These are phyloP conservation scores for Capitulum mitella DNA, from an alignment of 2,888 invertebrate genomes.

Conservation along the genomic window DNA sequence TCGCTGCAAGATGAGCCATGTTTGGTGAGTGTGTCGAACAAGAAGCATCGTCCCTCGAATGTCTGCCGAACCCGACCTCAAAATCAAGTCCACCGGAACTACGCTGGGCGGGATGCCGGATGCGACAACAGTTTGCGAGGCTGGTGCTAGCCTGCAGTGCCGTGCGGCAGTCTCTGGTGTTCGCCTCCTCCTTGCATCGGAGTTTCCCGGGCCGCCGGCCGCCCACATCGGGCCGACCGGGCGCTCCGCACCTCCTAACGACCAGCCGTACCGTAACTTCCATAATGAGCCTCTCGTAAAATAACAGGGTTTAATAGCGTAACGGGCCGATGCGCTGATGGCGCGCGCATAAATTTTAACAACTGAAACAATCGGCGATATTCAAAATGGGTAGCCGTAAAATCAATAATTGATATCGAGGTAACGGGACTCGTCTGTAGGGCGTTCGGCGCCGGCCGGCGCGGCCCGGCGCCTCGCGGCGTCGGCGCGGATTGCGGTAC, in stretches of 20 bases:
- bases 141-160: not conserved
- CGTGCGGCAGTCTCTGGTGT: not conserved
- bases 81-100: too few species aligned
- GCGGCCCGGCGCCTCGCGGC: not conserved
- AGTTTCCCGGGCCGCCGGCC: too few species aligned
- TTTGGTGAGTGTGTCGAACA: too few species aligned
- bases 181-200: not conserved
- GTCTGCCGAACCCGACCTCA: too few species aligned
- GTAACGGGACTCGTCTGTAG: not conserved
- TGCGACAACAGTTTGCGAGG: too few species aligned
- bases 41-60: too few species aligned
- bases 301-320: not conserved
- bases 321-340: not conserved
- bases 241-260: not conserved
- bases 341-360: not conserved
- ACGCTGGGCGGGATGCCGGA: too few species aligned
- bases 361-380: not conserved
- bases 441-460: not conserved
- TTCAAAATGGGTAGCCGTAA: not conserved
- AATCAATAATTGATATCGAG: conserved; percentile 1
- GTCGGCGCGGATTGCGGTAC: not conserved
- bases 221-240: too few species aligned
- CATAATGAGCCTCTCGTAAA: not conserved
- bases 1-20: too few species aligned
- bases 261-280: not conserved